These are phyloP conservation scores for Capitulum mitella DNA, from an alignment of 2,888 invertebrate species.

Conservation along the genomic window DNA sequence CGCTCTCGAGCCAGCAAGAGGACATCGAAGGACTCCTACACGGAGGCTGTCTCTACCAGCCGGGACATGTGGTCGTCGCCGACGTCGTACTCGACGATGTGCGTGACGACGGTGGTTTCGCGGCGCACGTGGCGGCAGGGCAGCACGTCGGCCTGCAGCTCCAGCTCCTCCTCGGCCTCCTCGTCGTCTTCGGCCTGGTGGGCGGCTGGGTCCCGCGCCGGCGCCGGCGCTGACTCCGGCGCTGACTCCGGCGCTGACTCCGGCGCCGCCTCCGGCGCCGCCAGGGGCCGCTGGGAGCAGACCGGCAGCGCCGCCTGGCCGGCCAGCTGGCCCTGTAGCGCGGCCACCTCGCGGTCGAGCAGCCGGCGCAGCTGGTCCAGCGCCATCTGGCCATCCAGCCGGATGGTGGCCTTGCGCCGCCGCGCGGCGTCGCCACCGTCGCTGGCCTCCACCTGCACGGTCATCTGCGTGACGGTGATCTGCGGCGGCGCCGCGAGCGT, in stretches of 20 bases:
- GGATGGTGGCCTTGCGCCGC: background rate
- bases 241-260: background rate
- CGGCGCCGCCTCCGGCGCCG: background rate
- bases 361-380: background rate
- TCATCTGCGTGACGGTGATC: constrained; percentile 7
- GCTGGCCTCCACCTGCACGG: constrained; percentile 3
- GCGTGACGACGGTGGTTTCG: constrained; percentile 13
- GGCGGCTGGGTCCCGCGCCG: background rate
- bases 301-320: background rate
- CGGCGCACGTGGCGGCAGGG: background rate
- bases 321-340: background rate
- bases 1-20: background rate
- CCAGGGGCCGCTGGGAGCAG: background rate
- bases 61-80: constrained; percentile 5
- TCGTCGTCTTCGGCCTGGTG: background rate
- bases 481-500: background rate
- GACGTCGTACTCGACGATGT: constrained; percentile 16
- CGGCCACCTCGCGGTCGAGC: constrained; percentile 15
- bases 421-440: background rate
- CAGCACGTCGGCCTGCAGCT: background rate
- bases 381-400: constrained; percentile 23
- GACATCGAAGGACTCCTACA: background rate
- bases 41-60: background rate
- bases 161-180: background rate
- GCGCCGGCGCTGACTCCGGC: background rate